Conservation (phyloP, 2,797 vertebrate species). For the Strix occidentalis region DNA sequence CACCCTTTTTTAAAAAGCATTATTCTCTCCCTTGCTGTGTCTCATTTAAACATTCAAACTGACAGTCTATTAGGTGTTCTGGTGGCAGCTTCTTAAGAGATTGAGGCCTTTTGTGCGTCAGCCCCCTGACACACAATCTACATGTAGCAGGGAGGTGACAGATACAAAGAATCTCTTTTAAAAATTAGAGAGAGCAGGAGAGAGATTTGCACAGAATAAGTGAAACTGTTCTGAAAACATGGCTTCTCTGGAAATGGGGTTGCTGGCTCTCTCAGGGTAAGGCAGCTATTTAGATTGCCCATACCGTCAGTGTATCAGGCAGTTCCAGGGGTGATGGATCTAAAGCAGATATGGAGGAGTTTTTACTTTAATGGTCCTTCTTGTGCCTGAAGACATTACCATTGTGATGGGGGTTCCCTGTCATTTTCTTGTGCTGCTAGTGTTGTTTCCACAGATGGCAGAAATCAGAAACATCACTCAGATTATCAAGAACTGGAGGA, state of each 20-base stretch:
- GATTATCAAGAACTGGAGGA: neutral
- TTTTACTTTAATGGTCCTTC: neutral
- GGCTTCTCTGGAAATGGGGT: neutral
- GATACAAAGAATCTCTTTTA: constrained; percentile 14
- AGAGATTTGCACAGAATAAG: neutral
- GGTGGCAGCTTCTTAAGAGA: constrained; percentile 54
- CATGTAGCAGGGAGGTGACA: constrained; percentile 36
- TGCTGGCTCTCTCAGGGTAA: neutral
- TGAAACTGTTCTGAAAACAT: neutral
- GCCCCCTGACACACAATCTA: constrained; percentile 50
- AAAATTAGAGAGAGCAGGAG: constrained; percentile 1
- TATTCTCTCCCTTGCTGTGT: neutral
- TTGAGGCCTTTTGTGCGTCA: constrained; percentile 53
- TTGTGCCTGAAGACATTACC: neutral
- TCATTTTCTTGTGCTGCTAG: neutral
- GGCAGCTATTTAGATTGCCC: neutral
- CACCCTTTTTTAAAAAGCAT: constrained; percentile 17
- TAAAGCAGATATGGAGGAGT: neutral
- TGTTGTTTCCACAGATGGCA: neutral
- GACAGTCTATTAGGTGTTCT: constrained; percentile 64
- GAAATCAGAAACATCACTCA: neutral
- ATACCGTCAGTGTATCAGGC: neutral
- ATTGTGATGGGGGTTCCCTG: neutral
- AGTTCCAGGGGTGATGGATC: neutral
- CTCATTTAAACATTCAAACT: constrained; percentile 57